phyloP scores from a whole-genome alignment of 2,888 invertebrate species.

The Magallana nippona region DNA sequence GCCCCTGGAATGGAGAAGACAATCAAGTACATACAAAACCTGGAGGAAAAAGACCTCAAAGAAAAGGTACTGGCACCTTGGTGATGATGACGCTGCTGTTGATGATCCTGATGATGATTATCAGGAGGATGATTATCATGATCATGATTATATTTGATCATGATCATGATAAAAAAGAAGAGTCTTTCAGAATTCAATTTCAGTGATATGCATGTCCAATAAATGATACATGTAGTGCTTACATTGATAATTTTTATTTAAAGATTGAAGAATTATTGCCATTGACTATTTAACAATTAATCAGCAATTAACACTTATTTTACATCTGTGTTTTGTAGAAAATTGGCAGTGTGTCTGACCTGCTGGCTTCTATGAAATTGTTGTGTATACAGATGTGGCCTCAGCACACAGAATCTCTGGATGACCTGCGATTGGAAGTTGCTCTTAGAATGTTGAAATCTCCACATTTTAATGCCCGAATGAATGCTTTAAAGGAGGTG shows the following conservation, averaged over 20 bases:
- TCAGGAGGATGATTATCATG: too few relatives aligned
- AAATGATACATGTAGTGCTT: too few relatives aligned
- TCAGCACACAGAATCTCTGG: constrained; percentile 77
- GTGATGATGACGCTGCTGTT: neutral
- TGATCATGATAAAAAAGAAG: too few relatives aligned
- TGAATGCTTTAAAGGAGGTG: constrained; percentile 82
- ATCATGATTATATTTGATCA: too few relatives aligned
- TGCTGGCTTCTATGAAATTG: constrained; percentile 80
- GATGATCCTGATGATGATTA: too few relatives aligned
- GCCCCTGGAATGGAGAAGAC: constrained; percentile 79
- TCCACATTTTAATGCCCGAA: constrained; percentile 81
- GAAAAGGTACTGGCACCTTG: constrained; percentile 76
- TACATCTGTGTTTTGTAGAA: constrained; percentile 66
- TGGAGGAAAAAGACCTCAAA: constrained; percentile 80
- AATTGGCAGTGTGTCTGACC: constrained; percentile 79
- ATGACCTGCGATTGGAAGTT: constrained; percentile 78
- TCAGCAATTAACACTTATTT: neutral
- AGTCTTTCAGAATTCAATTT: too few relatives aligned
- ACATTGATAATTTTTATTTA: too few relatives aligned
- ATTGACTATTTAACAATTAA: too few relatives aligned
- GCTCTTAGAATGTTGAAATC: constrained; percentile 81
- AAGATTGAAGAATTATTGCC: too few relatives aligned
- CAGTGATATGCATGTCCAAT: too few relatives aligned
- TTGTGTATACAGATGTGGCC: constrained; percentile 80
- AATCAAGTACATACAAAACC: constrained; percentile 77